phyloP scores from a whole-genome alignment of 2,797 vertebrate species.

The Myotis planiceps region DNA sequence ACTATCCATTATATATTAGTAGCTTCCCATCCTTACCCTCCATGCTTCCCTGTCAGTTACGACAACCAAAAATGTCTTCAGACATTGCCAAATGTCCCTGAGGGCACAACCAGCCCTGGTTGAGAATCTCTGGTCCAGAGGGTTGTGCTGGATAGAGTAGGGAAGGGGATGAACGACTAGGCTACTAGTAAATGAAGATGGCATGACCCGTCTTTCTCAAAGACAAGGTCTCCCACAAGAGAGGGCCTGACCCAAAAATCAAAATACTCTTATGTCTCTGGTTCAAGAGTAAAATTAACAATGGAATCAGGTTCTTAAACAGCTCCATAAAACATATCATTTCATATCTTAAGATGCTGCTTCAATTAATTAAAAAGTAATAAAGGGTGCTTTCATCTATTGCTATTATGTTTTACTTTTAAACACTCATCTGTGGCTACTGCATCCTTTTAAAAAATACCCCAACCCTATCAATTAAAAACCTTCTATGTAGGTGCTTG shows the following conservation, averaged over 20 bases:
- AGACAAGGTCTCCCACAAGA: not conserved
- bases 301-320: not conserved
- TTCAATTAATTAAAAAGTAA: conserved; percentile 34
- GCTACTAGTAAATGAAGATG: not conserved
- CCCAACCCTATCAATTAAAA: not conserved
- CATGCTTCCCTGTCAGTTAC: not conserved
- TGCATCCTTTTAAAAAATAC: not conserved
- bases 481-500: not conserved
- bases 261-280: not conserved
- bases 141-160: not conserved
- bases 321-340: not conserved
- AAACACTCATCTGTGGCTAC: not conserved
- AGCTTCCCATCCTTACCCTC: not conserved
- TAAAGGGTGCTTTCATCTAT: not conserved
- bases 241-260: not conserved
- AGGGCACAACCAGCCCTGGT: not conserved
- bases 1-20: not conserved
- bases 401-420: not conserved
- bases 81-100: not conserved
- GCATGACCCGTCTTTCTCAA: not conserved
- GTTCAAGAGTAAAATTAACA: conserved; percentile 29
- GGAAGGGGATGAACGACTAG: not conserved
- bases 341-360: not conserved
- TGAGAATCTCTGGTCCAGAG: not conserved
- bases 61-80: not conserved